Base-by-base conservation (phyloP, 2,888 invertebrate genomes). In the Atethmia centrago region DNA sequence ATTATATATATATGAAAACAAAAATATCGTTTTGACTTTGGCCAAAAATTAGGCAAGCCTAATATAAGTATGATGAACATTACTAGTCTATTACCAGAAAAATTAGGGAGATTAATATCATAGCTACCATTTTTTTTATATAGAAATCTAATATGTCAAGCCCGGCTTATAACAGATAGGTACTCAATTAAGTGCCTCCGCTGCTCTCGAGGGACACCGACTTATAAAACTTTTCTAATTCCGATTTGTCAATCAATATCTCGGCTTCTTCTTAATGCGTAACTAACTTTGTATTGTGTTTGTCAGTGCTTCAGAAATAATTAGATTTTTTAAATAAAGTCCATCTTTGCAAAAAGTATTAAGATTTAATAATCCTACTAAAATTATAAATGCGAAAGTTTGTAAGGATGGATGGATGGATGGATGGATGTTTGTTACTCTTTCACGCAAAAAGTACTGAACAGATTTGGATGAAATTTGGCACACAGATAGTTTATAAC, bases 191-290 rank as follows among this genome's bases (percentile, higher is more conserved):
- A 72, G 65, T 31, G 45, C 42, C 62, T 49, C 25, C 45, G 25
- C 19, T 49, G 8, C 65, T 49, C 36, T 62, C 69, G 31, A 69
- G 62, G 47, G 73, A 73, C 64, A 36, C 40, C 1, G 14, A 80
- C 25, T 40, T 74, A 36, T 36, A n/a, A 69, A 80, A 78, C 82
- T 82, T 80, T 79, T 74, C 53, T 82, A 74, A 80, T 80, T 74
- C 74, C 65, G 56, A 77, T 78, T 73, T 73, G 42, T 51, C 65
- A 73, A 74, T 78, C 79, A 82, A 78, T 79, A 82, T 78, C n/a
- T 56, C 28, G 5, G 40, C 31, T 67, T 62, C 56, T 78, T 61
- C 47, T 31, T 74, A 55, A 66, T 74, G 16, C 66, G 14, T 68
- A 25, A 45, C 21, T 53, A 49, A 82, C 68, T 80, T 74, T 62